Percentiles rank a stretch among this genome's conserved stretches.
Evolutionary conservation across 30 jellyfish, hydroid and myxozoan genomes (phyloP).

Genomic region (Nemopilema nomurai): DNA sequence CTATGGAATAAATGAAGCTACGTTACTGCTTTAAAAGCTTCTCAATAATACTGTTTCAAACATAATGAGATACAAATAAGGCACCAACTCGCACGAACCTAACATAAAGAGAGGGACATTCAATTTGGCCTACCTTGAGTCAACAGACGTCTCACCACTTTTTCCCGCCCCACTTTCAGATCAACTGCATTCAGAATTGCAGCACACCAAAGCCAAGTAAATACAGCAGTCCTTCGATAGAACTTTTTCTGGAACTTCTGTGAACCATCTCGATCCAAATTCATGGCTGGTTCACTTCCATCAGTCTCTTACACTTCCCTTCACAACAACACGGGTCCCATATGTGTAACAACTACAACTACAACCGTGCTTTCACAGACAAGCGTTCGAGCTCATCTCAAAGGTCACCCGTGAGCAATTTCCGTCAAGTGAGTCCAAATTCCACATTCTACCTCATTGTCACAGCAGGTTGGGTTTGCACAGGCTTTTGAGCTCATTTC

Average conservation of each 20-base stretch:
- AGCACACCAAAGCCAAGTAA: slow-evolving; percentile 78
- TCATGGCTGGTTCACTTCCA: not conserved
- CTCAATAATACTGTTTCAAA: too few species aligned
- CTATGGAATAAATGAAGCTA: too few species aligned
- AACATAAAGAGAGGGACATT: too few species aligned
- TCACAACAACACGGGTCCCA: not conserved
- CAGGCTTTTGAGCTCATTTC: not conserved
- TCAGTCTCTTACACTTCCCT: not conserved
- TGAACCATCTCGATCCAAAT: slow-evolving; percentile 10
- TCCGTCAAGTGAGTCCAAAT: not conserved
- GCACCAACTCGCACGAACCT: too few species aligned
- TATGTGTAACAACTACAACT: not conserved
- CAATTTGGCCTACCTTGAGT: slow-evolving; percentile 19
- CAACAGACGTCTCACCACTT: not conserved
- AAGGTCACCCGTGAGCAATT: not conserved
- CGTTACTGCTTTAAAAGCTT: too few species aligned
- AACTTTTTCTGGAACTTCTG: slow-evolving; percentile 65
- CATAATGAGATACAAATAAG: too few species aligned
- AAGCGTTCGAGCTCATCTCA: not conserved
- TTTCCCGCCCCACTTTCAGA: slow-evolving; percentile 24
- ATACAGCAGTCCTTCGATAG: slow-evolving; percentile 69
- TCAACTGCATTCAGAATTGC: slow-evolving; percentile 78
- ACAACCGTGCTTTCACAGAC: not conserved
- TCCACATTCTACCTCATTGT: not conserved
- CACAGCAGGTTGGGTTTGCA: not conserved